Percentiles rank a stretch among this genome's conserved stretches.
phyloP scores from a whole-genome alignment of 2,888 invertebrate species.

The Digitonthophagus gazella region DNA sequence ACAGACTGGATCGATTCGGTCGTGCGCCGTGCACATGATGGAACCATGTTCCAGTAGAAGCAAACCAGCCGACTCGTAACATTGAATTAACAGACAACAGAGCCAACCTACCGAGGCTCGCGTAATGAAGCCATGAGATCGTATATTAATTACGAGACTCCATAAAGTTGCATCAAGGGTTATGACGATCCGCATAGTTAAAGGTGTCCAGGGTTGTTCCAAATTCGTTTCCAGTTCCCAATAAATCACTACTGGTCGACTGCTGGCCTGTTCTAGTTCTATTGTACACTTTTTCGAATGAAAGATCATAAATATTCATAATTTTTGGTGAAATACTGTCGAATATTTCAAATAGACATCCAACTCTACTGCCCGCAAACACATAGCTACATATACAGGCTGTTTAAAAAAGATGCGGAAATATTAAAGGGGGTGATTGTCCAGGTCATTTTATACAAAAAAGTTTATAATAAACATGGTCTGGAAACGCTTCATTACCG shows the following conservation, averaged over 20 bases:
- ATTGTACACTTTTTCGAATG: too few species aligned
- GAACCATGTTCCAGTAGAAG: constrained; percentile 26
- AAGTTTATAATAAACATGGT: too few species aligned
- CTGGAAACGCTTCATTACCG: too few species aligned
- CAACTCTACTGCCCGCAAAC: too few species aligned
- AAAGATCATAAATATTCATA: too few species aligned
- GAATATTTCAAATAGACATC: too few species aligned
- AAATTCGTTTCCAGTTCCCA: background rate
- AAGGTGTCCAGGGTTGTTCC: background rate
- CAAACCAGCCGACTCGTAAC: constrained; percentile 32
- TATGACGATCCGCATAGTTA: background rate
- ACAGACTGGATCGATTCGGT: background rate
- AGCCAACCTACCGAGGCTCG: constrained; percentile 22
- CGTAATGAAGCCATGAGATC: constrained; percentile 34
- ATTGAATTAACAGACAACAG: constrained; percentile 31
- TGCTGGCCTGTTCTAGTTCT: background rate
- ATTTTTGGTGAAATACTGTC: too few species aligned
- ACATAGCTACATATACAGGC: too few species aligned
- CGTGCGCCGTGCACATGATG: constrained; percentile 24
- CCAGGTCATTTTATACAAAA: too few species aligned
- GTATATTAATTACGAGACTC: constrained; percentile 32
- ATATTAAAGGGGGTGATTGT: too few species aligned
- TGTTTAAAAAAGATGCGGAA: too few species aligned
- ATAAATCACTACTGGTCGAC: background rate
- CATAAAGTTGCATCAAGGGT: constrained; percentile 28